Evolutionary conservation across 2,797 vertebrate genomes (phyloP).

Genomic region (Smutsia gigantea): DNA sequence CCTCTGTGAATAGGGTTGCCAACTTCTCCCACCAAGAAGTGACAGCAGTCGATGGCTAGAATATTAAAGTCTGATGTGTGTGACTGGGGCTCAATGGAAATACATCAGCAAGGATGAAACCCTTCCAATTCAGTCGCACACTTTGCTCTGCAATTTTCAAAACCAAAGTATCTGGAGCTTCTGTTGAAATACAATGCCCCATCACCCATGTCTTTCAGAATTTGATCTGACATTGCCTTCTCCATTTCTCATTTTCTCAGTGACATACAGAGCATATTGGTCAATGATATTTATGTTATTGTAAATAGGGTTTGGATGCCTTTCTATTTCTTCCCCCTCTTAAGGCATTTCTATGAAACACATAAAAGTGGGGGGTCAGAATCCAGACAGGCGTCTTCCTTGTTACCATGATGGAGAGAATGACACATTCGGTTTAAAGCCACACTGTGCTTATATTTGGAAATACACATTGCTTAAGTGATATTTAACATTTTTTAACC

Average conservation of each 20-base stretch:
- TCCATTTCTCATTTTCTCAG: slow-evolving; percentile 79
- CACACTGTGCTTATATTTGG: neutral
- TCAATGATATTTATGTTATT: slow-evolving; percentile 79
- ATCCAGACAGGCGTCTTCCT: neutral
- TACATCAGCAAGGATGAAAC: slow-evolving; percentile 82
- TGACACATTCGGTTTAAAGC: neutral
- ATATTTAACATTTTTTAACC: neutral
- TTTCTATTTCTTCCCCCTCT: slow-evolving; percentile 64
- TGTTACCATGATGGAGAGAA: neutral
- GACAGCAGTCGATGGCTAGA: slow-evolving; percentile 77
- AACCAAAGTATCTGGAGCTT: slow-evolving; percentile 81
- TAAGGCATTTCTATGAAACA: slow-evolving; percentile 42
- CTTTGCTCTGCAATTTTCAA: slow-evolving; percentile 83
- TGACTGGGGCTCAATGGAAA: slow-evolving; percentile 83
- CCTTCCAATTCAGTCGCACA: slow-evolving; percentile 80
- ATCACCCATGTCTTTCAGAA: slow-evolving; percentile 81
- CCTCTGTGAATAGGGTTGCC: neutral
- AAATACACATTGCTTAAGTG: neutral
- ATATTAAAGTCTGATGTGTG: slow-evolving; percentile 83
- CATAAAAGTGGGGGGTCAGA: neutral
- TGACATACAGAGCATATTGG: slow-evolving; percentile 78
- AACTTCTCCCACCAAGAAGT: slow-evolving; percentile 52
- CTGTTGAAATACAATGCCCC: slow-evolving; percentile 78
- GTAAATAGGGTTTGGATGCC: slow-evolving; percentile 77
- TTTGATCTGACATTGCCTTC: slow-evolving; percentile 78